These are phyloP conservation scores for Masticophis lateralis DNA, from an alignment of 2,797 vertebrate species.

Conservation along the genomic window DNA sequence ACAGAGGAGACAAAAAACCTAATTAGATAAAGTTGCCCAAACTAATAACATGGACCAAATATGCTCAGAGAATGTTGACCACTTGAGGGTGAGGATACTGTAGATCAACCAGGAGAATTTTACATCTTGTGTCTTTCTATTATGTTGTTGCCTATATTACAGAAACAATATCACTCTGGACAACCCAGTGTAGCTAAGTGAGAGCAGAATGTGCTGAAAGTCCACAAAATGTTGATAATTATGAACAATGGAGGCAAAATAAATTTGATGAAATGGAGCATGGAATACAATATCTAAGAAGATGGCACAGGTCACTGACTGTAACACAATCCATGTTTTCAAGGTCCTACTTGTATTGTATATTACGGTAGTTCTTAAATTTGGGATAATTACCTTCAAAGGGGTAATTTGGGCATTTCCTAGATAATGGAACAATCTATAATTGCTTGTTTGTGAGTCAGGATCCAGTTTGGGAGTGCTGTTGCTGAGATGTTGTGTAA, in stretches of 20 bases:
- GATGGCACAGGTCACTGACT: not conserved
- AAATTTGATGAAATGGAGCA: not conserved
- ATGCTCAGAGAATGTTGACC: not conserved
- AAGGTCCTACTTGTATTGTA: not conserved
- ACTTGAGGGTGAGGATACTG: not conserved
- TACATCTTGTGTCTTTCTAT: not conserved
- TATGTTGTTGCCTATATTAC: not conserved
- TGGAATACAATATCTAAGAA: not conserved
- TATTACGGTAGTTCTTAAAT: not conserved
- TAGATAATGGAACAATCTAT: not conserved
- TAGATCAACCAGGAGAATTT: not conserved
- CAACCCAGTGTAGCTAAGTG: not conserved
- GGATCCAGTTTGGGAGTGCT: not conserved
- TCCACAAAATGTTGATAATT: not conserved
- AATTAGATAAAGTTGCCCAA: not conserved
- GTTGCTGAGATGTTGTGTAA: not conserved
- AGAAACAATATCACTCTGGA: not conserved
- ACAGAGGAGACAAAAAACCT: not conserved
- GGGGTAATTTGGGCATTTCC: not conserved
- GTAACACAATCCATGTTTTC: not conserved
- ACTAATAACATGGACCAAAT: not conserved
- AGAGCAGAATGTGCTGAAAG: not conserved
- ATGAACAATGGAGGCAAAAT: not conserved
- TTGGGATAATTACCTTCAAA: not conserved
- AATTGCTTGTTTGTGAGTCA: not conserved